A percentile compares a stretch with the other conserved stretches of the same genome.
Evolutionary conservation across 2,888 invertebrate genomes (phyloP).

Genomic region (Sepioteuthis lessoniana): DNA sequence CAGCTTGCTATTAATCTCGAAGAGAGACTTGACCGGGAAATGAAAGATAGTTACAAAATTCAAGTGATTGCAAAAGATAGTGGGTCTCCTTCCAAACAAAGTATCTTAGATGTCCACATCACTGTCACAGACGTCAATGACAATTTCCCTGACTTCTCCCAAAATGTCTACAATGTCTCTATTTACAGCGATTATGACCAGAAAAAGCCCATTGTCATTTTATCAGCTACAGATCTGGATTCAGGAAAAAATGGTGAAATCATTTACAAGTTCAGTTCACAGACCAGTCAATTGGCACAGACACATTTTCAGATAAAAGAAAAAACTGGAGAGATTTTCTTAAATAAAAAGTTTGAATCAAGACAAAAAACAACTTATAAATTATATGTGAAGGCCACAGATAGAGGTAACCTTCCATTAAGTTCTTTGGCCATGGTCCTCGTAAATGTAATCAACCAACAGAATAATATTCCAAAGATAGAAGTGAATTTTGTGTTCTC

Average conservation of each 20-base stretch:
- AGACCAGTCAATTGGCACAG: neutral
- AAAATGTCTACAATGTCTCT: neutral
- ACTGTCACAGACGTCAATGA: neutral
- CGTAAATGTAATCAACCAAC: neutral
- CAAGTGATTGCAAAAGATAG: neutral
- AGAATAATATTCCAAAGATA: neutral
- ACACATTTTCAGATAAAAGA: neutral
- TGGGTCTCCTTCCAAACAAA: neutral
- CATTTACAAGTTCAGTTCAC: neutral
- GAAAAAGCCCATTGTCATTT: neutral
- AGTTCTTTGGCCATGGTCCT: neutral
- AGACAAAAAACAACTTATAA: neutral
- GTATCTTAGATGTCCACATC: neutral
- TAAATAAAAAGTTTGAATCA: neutral
- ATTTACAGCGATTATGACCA: neutral
- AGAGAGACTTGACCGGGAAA: neutral
- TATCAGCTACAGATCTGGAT: neutral
- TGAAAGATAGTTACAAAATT: neutral
- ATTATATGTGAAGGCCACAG: neutral
- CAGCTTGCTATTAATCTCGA: neutral
- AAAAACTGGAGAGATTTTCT: neutral
- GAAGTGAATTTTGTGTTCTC: neutral
- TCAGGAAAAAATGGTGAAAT: neutral
- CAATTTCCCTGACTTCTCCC: neutral
- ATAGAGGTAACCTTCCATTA: neutral